A percentile compares a stretch with the other conserved stretches of the same genome.
Evolutionary conservation across 2,113 vertebrate genomes (phyloP).

Genomic region (Pygoscelis antarcticus): DNA sequence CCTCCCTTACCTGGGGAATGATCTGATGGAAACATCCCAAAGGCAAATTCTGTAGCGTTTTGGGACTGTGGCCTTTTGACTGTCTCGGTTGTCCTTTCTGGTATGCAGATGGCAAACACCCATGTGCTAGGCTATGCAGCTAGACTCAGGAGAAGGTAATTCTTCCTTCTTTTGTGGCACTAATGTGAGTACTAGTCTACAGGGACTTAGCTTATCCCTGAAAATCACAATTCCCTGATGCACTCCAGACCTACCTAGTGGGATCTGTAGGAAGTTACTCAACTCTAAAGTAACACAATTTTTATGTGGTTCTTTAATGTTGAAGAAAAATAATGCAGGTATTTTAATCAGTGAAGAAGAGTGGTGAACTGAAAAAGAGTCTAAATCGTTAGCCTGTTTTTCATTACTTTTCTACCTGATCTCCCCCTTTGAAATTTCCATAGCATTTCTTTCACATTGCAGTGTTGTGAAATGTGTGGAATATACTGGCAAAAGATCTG

Average conservation of each 20-base stretch:
- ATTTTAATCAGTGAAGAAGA: neutral
- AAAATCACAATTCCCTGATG: neutral
- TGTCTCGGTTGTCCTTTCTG: neutral
- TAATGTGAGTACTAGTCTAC: neutral
- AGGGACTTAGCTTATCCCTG: neutral
- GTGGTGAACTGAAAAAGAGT: neutral
- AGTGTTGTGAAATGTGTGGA: neutral
- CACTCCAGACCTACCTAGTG: neutral
- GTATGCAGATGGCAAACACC: neutral
- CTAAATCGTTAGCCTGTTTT: neutral
- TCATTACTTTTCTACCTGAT: neutral
- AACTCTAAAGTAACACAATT: neutral
- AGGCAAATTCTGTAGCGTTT: neutral
- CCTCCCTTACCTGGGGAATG: neutral
- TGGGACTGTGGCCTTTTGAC: neutral
- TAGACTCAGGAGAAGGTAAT: neutral
- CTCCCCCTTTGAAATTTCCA: neutral
- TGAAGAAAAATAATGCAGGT: neutral
- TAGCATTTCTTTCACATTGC: neutral
- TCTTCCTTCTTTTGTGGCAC: neutral
- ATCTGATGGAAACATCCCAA: neutral
- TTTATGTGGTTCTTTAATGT: neutral
- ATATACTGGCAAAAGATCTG: neutral
- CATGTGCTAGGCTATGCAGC: neutral
- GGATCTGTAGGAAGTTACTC: neutral